Conservation (phyloP, 1,140 invertebrate species). For the Brachionus manjavacas region DNA sequence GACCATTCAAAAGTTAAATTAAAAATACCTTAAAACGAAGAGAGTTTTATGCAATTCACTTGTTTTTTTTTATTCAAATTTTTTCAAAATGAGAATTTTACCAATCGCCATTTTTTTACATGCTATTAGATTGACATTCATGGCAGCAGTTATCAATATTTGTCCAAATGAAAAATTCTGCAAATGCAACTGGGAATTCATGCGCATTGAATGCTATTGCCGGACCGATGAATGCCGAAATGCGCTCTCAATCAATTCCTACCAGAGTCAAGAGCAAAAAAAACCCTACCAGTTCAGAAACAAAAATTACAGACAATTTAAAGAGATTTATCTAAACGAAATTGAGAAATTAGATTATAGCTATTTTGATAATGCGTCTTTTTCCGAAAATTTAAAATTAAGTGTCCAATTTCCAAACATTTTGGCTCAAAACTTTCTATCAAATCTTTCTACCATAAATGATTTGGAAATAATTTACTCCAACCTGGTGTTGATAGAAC, state of each 20-base stretch:
- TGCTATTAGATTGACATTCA: not conserved
- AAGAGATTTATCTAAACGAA: slow-evolving; percentile 1
- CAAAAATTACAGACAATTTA: not conserved
- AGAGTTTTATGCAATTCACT: not conserved
- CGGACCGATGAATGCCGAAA: not conserved
- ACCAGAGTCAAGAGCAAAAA: not conserved
- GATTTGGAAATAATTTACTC: slow-evolving; percentile 29
- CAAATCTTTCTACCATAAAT: not conserved
- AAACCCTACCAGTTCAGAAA: not conserved
- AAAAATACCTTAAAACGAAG: not conserved
- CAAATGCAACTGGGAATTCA: slow-evolving; percentile 17
- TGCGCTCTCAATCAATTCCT: not conserved
- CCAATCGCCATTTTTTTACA: not conserved
- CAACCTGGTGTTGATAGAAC: not conserved
- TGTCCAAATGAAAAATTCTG: slow-evolving; percentile 29
- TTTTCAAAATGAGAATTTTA: not conserved
- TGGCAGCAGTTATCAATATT: not conserved
- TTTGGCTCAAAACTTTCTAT: not conserved
- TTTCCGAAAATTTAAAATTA: not conserved
- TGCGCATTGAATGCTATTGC: slow-evolving; percentile 5
- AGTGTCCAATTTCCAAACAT: not conserved
- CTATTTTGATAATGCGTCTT: not conserved
- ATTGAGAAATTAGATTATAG: not conserved
- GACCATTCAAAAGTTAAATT: slow-evolving; percentile 21
- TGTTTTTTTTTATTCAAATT: not conserved